Evolutionary conservation across 2,888 invertebrate species (phyloP), one percentile per base, ranked within the genome.

Genomic region (Aethes cnicana): DNA sequence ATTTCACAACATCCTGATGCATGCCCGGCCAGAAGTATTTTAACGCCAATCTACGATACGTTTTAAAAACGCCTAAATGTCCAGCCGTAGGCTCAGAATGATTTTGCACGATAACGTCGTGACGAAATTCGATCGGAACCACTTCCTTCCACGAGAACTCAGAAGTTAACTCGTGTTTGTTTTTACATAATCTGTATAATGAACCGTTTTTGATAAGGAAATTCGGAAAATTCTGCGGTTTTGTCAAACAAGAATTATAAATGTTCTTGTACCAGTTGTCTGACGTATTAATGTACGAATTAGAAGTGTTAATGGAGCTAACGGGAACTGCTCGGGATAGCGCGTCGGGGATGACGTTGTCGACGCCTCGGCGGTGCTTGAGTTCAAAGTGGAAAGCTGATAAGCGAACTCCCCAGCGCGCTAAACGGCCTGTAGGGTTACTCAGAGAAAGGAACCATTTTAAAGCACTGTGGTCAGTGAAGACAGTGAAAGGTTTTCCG

Each of bases 351-450:
- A 65, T 32, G 1, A 67, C 43, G 21, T 65, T 66, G 3, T 68
- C 64, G 0, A 1, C 7, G 4, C 66, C 62, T 1, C 47, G 32
- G 1, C 62, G 56, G 26, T 70, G 65, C 44, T 59, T 61, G 0
- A 68, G 53, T 1, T 25, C 41, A 44, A 66, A 64, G 32, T 64
- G 55, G 44, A 55, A 69, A 0, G 54, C 20, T 0, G 63, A 66
- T 1, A 68, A n/a, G 0, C 68, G 48, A 0, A 62, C 49, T 35
- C 63, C 60, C 66, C 63, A 67, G 3, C 66, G 44, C 14, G 64
- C 65, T 2, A 69, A 30, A 0, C 70, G 32, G 4, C 67, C 66
- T 0, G 63, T 63, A 1, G 63, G 64, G 12, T 64, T 66, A 1
- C 9, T 36, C 0, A 68, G 17, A 3, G 46, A 47, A 0, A 64